Evolutionary conservation across 2,888 invertebrate genomes (phyloP).

Genomic region (Rotaria magnacalcarata): DNA sequence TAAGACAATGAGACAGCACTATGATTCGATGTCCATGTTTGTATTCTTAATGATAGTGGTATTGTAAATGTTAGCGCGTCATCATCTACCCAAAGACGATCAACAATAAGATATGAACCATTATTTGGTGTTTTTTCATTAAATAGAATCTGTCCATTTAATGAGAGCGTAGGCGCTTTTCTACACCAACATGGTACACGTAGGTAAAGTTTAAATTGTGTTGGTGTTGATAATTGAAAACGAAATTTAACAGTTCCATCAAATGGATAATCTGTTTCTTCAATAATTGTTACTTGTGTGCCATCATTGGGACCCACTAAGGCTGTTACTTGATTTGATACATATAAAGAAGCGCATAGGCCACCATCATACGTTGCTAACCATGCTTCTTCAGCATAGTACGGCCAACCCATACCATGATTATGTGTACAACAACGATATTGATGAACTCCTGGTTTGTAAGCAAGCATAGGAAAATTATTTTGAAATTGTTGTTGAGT

Average conservation of each 20-base stretch:
- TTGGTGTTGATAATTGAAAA: neutral
- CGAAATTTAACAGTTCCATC: neutral
- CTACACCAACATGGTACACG: neutral
- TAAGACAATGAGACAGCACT: neutral
- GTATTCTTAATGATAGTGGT: neutral
- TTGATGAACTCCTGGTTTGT: conserved; percentile 17
- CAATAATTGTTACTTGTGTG: neutral
- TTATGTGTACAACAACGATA: conserved; percentile 33
- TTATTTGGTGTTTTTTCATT: neutral
- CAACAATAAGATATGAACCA: conserved; percentile 19
- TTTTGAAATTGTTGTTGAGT: conserved; percentile 21
- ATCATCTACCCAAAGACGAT: neutral
- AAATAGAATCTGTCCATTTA: neutral
- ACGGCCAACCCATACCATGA: conserved; percentile 28
- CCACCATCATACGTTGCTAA: conserved; percentile 16
- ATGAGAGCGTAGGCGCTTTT: neutral
- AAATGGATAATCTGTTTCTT: conserved; percentile 36
- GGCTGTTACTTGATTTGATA: conserved; percentile 1
- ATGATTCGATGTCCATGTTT: conserved; percentile 13
- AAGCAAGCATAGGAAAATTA: conserved; percentile 2
- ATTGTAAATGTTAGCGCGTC: neutral
- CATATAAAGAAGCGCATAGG: conserved; percentile 15
- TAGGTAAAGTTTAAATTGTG: conserved; percentile 15
- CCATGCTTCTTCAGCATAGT: conserved; percentile 24
- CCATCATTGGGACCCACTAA: neutral